Percentiles rank a stretch among this genome's conserved stretches.
phyloP scores from a whole-genome alignment of 2,797 vertebrate species.

The Xerus rutilus region DNA sequence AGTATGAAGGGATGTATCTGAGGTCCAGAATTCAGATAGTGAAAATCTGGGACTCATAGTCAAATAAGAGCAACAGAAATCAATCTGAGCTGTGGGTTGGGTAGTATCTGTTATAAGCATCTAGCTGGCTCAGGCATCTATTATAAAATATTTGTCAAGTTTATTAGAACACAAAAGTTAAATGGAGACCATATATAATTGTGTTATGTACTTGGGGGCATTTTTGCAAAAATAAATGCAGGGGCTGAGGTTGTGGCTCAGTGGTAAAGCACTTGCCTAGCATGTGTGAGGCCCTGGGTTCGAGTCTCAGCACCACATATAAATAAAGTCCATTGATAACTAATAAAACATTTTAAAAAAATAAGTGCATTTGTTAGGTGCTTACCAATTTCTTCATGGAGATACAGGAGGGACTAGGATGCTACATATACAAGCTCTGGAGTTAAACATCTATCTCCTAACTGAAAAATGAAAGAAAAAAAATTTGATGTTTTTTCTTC shows the following conservation, averaged over 20 bases:
- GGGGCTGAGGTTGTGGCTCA: too few relatives aligned
- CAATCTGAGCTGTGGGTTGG: not conserved
- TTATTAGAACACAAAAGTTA: slow-evolving; percentile 6
- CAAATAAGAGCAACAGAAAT: slow-evolving; percentile 27
- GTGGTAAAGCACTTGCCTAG: too few relatives aligned
- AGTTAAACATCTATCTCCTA: not conserved
- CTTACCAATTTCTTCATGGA: slow-evolving; percentile 42
- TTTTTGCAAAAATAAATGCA: not conserved
- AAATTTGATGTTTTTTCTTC: slow-evolving; percentile 11
- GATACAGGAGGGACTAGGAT: not conserved
- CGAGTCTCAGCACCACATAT: too few relatives aligned
- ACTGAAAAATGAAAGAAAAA: slow-evolving; percentile 25
- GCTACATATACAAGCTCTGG: not conserved
- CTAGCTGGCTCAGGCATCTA: not conserved
- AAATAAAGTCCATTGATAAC: too few relatives aligned
- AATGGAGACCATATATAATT: not conserved
- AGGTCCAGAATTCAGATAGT: slow-evolving; percentile 14
- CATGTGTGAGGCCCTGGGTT: too few relatives aligned
- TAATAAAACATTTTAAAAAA: too few relatives aligned
- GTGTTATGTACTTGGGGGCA: not conserved
- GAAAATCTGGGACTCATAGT: slow-evolving; percentile 12
- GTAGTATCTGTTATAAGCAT: not conserved
- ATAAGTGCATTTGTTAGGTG: not conserved
- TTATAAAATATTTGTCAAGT: slow-evolving; percentile 15
- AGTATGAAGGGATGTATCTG: not conserved